Base-by-base conservation (phyloP, 1,140 invertebrate species). In the Caerostris extrusa region DNA sequence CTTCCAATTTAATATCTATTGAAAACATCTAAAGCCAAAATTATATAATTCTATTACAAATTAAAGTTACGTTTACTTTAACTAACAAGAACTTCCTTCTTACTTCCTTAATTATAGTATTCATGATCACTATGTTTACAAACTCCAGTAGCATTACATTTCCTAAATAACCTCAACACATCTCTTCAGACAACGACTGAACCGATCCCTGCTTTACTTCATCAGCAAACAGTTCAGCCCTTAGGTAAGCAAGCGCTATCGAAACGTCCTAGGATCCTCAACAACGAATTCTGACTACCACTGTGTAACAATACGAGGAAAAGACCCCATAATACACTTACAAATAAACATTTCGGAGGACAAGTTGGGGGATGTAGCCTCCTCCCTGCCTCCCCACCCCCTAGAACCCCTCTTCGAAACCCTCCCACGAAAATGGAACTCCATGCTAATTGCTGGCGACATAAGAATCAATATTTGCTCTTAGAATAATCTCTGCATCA, bases 391-490 rank as follows among this genome's bases (percentile, higher is more conserved):
- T 55, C n/a, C 53, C 34, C 34, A 34, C 34, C 34, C 34, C 34
- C 34, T 34, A 34, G n/a, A 3, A 17, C n/a, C 10, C 81, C n/a
- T 60, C 17, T 7, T n/a, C 57, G 7, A 19, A 50, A 55, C 19
- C 69, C 53, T 34, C 64, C 19, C 86, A 85, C 7, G 77, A 93
- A 93, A 93, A 93, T 93, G 86, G 86, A 89, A 93, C 92, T 93
- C 85, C 69, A 56, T 88, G 86, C 92, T 93, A 93, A 93, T 93
- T 93, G 86, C 86, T 55, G 69, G 7, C 92, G 92, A 93, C 92
- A 93, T 93, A 93, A 93, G 92, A 93, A 93, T 93, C 92, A 93
- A 93, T 93, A 93, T 93, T 93, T 93, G 85, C 86, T 88, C 85
- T 89, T 89, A 88, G 85, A 93, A 93, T 93, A 93, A 93, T 93